Percentiles rank a stretch among this genome's conserved stretches.
Conservation (phyloP, 2,888 invertebrate species). For the Lasioglossum marginatum region DNA sequence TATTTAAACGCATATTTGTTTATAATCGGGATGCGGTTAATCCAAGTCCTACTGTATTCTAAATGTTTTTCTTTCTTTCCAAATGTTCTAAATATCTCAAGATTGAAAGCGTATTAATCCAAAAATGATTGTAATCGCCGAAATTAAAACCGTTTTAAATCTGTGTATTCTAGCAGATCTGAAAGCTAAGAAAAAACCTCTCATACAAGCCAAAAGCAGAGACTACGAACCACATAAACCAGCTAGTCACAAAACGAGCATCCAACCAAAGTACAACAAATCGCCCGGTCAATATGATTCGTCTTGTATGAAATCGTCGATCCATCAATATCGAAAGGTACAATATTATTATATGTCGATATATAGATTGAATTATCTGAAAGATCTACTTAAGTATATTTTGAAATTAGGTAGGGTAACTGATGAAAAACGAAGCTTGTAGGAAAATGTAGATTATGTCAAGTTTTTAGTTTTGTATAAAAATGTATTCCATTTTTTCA, state of each 20-base stretch:
- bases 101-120: background rate
- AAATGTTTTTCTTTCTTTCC: background rate
- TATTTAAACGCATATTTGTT: no score
- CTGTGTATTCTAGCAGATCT: conserved; percentile 35
- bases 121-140: background rate
- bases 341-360: background rate
- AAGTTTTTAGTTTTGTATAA: background rate
- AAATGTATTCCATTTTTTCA: no score
- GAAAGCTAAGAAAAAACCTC: conserved; percentile 45
- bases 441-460: background rate
- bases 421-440: background rate
- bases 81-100: background rate
- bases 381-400: background rate
- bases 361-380: background rate
- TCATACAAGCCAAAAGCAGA: conserved; percentile 63
- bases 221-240: conserved; percentile 78
- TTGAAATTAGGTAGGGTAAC: no score
- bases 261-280: conserved; percentile 72
- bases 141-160: background rate
- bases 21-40: no score
- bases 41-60: no score
- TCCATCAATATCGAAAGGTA: conserved; percentile 44
- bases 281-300: conserved; percentile 71
- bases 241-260: conserved; percentile 77
- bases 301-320: conserved; percentile 38